Evolutionary conservation across 2,113 vertebrate genomes (phyloP), one percentile per base, ranked within the genome.

Genomic region (Aptenodytes patagonicus): DNA sequence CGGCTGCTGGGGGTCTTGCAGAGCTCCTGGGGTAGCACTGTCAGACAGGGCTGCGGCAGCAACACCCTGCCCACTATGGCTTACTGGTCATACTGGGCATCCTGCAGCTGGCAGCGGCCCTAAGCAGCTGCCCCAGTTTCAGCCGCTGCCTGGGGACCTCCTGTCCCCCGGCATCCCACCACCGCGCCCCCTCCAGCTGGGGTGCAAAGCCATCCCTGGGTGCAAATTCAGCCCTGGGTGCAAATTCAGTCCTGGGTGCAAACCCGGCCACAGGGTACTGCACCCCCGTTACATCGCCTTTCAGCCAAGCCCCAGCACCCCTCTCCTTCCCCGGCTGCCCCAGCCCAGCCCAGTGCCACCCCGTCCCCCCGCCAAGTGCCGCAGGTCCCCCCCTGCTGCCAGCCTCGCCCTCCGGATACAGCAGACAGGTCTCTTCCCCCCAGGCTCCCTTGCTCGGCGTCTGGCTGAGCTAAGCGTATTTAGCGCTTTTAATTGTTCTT

Each of bases 401-500:
- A 38, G 91, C 91, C 81, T 42, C 82, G 38, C 96, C 95, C 94
- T 84, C 83, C 11, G 69, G 80, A 73, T 90, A 21, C 47, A 26
- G 94, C 89, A 96, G 96, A 81, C 94, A 96, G 94, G 91, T 97
- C 95, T 92, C 89, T 60, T 57, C 73, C 84, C 76, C 64, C 85
- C 72, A 42, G 83, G 83, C 94, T 90, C 86, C 88, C 58, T 55
- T 20, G 73, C 79, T 72, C 57, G 77, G 91, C 90, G 90, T 96
- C 95, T 97, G 96, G 97, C 97, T 97, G 97, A 97, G 97, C 96
- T 96, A 95, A 97, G 97, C 96, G 90, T 96, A 96, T 97, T 96
- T 95, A 95, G 95, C 38, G 85, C 95, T 97, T 96, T 97, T 97
- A 97, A 97, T 97, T 96, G 95, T 95, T 94, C 96, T 94, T 96